A percentile compares a stretch with the other conserved stretches of the same genome.
These are phyloP conservation scores for Hydrotaea diabolus DNA, from an alignment of 2,888 invertebrate species.

Conservation along the genomic window DNA sequence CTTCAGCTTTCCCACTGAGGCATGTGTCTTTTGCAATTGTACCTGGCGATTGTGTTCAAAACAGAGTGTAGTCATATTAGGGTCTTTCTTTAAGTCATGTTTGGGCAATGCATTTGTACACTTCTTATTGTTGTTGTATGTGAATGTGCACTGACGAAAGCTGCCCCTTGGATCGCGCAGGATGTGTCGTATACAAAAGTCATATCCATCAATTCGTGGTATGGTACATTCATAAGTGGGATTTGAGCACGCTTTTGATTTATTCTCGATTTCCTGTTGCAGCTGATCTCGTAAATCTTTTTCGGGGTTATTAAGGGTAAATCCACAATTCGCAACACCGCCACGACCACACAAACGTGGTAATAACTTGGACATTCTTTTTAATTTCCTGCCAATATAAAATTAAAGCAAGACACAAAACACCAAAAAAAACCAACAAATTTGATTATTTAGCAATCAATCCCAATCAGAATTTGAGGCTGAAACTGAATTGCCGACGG, in stretches of 20 bases:
- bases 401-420: too few species aligned
- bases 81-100: conserved; percentile 87
- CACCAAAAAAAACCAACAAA: too few species aligned
- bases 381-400: too few species aligned
- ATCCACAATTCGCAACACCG: conserved; percentile 57
- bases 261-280: conserved; percentile 84
- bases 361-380: conserved; percentile 58
- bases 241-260: conserved; percentile 84
- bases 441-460: too few species aligned
- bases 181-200: conserved; percentile 91
- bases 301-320: conserved; percentile 69
- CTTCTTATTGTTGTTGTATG: conserved; percentile 85
- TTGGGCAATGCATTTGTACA: conserved; percentile 90
- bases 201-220: conserved; percentile 86
- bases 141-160: conserved; percentile 89
- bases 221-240: conserved; percentile 86
- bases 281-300: conserved; percentile 82
- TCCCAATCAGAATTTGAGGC: too few species aligned
- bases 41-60: conserved; percentile 86
- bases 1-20: conserved; percentile 83
- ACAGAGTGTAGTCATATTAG: conserved; percentile 84
- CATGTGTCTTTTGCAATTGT: conserved; percentile 84
- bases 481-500: too few species aligned
- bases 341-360: conserved; percentile 60
- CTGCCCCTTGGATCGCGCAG: conserved; percentile 91